Evolutionary conservation across 2,113 vertebrate genomes (phyloP).

Genomic region (Lepisosteus osseus): DNA sequence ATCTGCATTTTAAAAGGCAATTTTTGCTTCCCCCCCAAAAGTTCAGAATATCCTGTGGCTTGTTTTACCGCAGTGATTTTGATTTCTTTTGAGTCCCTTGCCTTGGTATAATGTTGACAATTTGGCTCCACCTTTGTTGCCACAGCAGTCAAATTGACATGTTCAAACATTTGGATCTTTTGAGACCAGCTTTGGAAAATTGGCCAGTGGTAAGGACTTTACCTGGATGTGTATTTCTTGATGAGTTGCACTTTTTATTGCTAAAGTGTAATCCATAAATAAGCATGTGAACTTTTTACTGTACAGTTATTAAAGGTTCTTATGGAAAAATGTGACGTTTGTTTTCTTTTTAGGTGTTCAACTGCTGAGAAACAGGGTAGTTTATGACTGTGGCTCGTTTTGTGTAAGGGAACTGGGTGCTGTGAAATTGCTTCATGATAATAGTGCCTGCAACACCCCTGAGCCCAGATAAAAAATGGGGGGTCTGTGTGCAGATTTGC

Average conservation of each 20-base stretch:
- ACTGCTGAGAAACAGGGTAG: not conserved
- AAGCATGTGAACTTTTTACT: constrained; percentile 19
- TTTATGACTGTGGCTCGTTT: constrained; percentile 3
- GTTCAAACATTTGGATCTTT: no score
- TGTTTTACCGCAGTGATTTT: not conserved
- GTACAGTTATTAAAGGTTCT: constrained; percentile 10
- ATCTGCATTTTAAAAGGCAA: not conserved
- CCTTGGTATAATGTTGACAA: not conserved
- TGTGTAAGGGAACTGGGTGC: not conserved
- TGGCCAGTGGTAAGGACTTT: constrained; percentile 2
- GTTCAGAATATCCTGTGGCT: not conserved
- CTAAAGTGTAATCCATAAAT: not conserved
- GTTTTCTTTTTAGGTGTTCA: not conserved
- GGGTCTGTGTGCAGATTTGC: no score
- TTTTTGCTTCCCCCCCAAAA: not conserved
- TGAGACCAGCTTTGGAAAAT: not conserved
- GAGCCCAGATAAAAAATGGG: no score
- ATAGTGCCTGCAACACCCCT: no score
- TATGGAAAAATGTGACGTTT: constrained; percentile 11
- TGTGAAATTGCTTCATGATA: no score
- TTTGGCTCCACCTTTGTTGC: no score
- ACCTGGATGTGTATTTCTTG: not conserved
- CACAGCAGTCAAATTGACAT: no score
- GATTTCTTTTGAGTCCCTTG: not conserved
- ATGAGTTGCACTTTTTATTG: not conserved